phyloP scores from a whole-genome alignment of 2,797 vertebrate species.

The Enteromius afrohamiltoni region DNA sequence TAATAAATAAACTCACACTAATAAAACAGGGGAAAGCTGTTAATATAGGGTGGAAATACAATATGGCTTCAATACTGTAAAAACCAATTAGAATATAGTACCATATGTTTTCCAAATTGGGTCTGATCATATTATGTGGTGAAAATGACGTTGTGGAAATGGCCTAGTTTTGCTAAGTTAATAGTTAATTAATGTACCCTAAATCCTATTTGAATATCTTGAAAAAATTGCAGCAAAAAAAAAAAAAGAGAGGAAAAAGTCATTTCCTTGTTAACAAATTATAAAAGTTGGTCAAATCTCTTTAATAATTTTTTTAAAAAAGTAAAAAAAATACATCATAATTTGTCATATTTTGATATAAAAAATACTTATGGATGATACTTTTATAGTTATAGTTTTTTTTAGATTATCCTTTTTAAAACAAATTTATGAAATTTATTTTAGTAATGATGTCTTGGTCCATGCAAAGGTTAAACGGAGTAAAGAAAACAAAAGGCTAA shows the following conservation, averaged over 20 bases:
- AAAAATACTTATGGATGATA: neutral
- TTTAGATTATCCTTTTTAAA: neutral
- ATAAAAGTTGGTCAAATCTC: neutral
- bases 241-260: too few relatives aligned
- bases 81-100: neutral
- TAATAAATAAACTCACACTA: neutral
- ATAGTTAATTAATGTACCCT: neutral
- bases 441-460: neutral
- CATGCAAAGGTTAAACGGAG: neutral
- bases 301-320: neutral
- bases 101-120: neutral
- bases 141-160: neutral
- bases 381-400: neutral
- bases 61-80: neutral
- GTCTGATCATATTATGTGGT: neutral
- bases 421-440: neutral
- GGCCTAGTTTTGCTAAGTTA: neutral
- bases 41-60: neutral
- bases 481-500: neutral
- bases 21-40: neutral
- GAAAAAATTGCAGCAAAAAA: neutral
- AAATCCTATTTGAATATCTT: neutral
- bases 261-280: neutral
- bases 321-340: neutral
- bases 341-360: neutral